Evolutionary conservation across 1,140 invertebrate species (phyloP), one percentile per base, ranked within the genome.

Genomic region (Zaprionus tsacasi): DNA sequence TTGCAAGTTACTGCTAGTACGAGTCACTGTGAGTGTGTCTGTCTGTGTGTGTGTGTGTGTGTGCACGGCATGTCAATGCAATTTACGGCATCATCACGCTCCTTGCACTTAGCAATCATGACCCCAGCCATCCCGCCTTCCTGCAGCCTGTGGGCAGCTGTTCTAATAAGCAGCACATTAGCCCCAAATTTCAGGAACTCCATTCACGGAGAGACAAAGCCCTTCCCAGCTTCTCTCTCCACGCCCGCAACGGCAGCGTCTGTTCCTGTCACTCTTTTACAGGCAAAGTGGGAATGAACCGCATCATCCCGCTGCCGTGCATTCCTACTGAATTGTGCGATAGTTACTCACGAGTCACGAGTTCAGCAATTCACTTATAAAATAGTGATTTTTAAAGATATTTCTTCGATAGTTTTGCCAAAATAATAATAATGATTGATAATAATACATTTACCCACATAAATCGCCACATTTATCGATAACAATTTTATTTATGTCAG

Each of bases 121-220:
- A 10, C 58, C 6, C 35, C 17, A 2, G 6, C 12, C 2, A 6
- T 8, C 1, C 12, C 17, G 36, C 21, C 25, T 15, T 8, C 57
- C 30, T 12, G 21, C 25, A 2, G 17, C 57, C 21, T n/a, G 11
- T 43, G 17, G 21, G 21, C 12, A 30, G 13, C 45, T 25, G 43
- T 61, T 48, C 60, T 82, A 78, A 78, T 81, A 82, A 76, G 58
- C 58, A 58, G 57, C 74, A 63, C 75, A 81, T 74, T 82, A 81
- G 71, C 71, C 48, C 72, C 55, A 25, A 50, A 5, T 50, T 50
- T 50, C 45, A 50, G 45, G 15, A 57, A 21, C 33, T 57, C 10
- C 55, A 38, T 50, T 10, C 3, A 25, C 45, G 17, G 11, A 25
- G 17, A 50, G 45, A 50, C 45, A 50, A 50, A 15, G 17, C 45